Base-by-base conservation (phyloP, 1,140 invertebrate genomes). In the Lordiphosa stackelbergi region DNA sequence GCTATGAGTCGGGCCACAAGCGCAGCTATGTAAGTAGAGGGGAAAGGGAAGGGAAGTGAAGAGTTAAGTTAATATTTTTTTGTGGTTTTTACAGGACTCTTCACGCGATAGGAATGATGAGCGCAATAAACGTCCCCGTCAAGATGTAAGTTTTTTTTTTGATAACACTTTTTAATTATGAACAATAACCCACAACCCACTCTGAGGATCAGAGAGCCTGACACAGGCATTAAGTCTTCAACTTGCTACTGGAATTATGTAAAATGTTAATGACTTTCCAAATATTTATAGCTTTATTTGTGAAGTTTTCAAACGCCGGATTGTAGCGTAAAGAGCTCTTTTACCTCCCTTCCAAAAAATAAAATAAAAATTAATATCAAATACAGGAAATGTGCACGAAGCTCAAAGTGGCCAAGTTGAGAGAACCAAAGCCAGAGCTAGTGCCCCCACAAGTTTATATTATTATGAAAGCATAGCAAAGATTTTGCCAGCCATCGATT, bases 211-310 rank as follows among this genome's bases (percentile, higher is more conserved):
- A 19, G 16, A 16, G 16, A 16, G 2, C 19, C 22, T 3, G 5
- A 2, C 22, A 1, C 22, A 24, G 1, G 22, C 22, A 24, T 24
- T 24, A 24, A 24, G 22, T 24, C 22, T 24, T 24, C 5, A 24
- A 6, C 22, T 6, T 24, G 16, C 16, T 16, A 16, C 16, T 16
- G 16, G 16, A 6, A 24, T 24, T 24, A 3, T 24, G 22, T 24
- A 24, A n/a, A n/a, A 24, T 24, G 4, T 31, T 31, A 31, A 81
- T 72, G 46, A 81, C 58, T 81, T 71, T 81, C 72, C 75, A 75
- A 81, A 81, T 81, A 81, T 81, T 81, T 81, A 81, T 81, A 81
- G 75, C 75, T 69, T 62, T 71, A 49, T 75, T 83, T 79, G 68
- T 81, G 68, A 83, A 75, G 72, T 59, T 83, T 83, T 81, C 69